Percentiles rank a stretch among this genome's conserved stretches.
Evolutionary conservation across 1,140 invertebrate species (phyloP).

Genomic region (Holotrichia oblita): DNA sequence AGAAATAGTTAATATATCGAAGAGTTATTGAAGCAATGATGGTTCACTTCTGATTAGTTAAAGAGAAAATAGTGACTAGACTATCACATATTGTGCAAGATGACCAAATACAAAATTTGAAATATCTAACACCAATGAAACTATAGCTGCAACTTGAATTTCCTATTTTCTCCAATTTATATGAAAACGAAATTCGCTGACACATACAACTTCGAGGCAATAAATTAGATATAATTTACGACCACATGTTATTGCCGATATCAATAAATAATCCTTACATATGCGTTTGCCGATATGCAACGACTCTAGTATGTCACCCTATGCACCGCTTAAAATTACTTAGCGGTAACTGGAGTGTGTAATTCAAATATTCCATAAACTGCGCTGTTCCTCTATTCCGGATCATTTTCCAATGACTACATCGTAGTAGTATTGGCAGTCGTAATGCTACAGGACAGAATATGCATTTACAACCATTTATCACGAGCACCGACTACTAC

Average conservation of each 20-base stretch:
- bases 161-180: too few species aligned
- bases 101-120: too few species aligned
- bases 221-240: background rate
- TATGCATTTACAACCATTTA: constrained; percentile 38
- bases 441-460: background rate
- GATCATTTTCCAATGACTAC: constrained; percentile 43
- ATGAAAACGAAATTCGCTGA: too few species aligned
- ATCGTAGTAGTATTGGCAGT: background rate
- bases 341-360: constrained; percentile 40
- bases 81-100: too few species aligned
- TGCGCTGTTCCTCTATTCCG: constrained; percentile 41
- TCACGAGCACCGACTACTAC: constrained; percentile 28
- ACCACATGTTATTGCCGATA: background rate
- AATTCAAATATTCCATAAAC: constrained; percentile 47
- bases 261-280: constrained; percentile 24
- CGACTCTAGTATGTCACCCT: constrained; percentile 17
- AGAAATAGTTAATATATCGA: too few species aligned
- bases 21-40: too few species aligned
- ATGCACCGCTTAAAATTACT: constrained; percentile 34
- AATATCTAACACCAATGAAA: too few species aligned
- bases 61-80: too few species aligned
- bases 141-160: too few species aligned
- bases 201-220: too few species aligned
- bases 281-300: background rate
- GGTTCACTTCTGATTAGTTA: too few species aligned